Evolutionary conservation across 2,797 vertebrate species (phyloP), one percentile per base, ranked within the genome.

Genomic region (Falco rusticolus): DNA sequence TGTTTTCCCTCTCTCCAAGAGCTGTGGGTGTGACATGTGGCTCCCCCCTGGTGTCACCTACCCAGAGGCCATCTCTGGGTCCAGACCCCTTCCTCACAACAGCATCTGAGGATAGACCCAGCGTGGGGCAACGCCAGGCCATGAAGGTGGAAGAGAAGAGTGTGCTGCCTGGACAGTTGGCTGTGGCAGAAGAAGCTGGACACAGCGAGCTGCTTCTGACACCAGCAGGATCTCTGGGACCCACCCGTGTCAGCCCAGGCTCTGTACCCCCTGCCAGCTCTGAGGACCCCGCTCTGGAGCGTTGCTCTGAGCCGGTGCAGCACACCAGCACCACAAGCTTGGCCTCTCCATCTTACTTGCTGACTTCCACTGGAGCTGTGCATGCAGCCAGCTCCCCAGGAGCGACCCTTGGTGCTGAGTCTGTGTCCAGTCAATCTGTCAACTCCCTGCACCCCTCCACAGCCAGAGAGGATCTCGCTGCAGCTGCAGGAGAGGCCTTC

Each of bases 281-380:
- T 13, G 2, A 34, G 19, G 19, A 11, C 5, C 24, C 29, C 3
- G 4, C 87, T 69, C 14, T 1, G 0, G 51, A 29, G 19, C 4
- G 0, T 7, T 20, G 1, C 10, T 64, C 41, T 15, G 54, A 79
- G 20, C 57, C 74, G 15, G 20, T 20, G 16, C 22, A 33, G 48
- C 25, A 1, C 2, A 0, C 47, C 3, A 6, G 33, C 51, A 19
- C 51, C 13, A 3, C 22, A 7, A 24, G 9, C 0, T 25, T 11
- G 8, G 21, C 28, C 3, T n/a, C 53, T 74, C 48, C 45, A 5
- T 14, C 57, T 48, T 34, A 31, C 20, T 19, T 9, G 7, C 48
- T 0, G 0, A 3, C 21, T 29, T 48, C 81, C 12, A 6, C 59
- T 4, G 43, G n/a, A 25, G 25, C 51, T 76, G 33, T 19, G 16